A percentile compares a stretch with the other conserved stretches of the same genome.
Evolutionary conservation across 2,888 invertebrate genomes (phyloP).

Genomic region (Parnassius orleans): DNA sequence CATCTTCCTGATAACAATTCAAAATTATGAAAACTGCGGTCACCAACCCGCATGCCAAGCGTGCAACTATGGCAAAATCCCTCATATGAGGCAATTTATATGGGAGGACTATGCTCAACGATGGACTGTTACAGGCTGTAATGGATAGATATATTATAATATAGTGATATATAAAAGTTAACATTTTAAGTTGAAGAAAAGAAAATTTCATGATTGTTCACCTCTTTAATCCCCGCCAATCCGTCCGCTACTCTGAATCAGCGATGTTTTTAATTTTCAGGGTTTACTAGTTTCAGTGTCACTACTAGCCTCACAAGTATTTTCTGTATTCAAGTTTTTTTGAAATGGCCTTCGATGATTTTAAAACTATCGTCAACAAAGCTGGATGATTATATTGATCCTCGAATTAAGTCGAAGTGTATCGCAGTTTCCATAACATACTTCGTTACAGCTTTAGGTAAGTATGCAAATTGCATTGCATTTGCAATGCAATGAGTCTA

Average conservation of each 20-base stretch:
- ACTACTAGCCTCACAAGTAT: constrained; percentile 6
- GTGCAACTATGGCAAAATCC: no score
- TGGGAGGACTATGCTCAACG: no score
- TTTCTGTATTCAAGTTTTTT: neutral
- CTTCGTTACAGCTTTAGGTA: constrained; percentile 7
- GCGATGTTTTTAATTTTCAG: constrained; percentile 2
- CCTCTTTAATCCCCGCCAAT: neutral
- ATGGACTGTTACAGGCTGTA: no score
- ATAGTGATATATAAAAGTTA: no score
- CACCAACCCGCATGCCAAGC: no score
- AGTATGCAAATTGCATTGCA: neutral
- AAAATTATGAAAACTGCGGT: no score
- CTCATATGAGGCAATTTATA: no score
- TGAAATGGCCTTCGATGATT: constrained; percentile 12
- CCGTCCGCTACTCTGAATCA: neutral
- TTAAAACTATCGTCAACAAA: constrained; percentile 1
- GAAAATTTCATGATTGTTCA: neutral
- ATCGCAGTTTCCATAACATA: constrained; percentile 8
- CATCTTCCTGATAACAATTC: no score
- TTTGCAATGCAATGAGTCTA: no score
- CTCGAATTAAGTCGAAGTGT: constrained; percentile 12
- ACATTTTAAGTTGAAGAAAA: neutral
- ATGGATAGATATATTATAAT: no score
- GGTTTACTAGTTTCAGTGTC: constrained; percentile 7
- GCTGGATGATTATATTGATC: constrained; percentile 13